Evolutionary conservation across 2,888 invertebrate genomes (phyloP).

Genomic region (Eristalis pertinax): DNA sequence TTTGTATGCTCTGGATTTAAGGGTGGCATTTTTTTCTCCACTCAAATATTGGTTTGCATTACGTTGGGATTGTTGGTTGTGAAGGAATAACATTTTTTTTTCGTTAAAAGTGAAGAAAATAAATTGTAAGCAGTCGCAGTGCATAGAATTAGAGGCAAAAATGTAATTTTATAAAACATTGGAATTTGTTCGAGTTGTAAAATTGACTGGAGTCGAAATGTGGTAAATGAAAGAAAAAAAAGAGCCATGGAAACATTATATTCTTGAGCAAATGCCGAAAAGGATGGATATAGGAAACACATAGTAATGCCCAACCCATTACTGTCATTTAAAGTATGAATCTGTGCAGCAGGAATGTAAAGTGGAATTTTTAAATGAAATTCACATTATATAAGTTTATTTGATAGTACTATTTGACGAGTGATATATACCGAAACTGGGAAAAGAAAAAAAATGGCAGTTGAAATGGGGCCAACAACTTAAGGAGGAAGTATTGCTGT

Average conservation of each 20-base stretch:
- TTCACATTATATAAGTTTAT: not conserved
- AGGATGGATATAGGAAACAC: not conserved
- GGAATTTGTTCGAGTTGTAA: not conserved
- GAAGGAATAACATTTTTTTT: constrained; percentile 65
- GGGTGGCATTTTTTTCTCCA: constrained; percentile 42
- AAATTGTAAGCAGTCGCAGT: not conserved
- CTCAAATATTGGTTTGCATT: constrained; percentile 77
- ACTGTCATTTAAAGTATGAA: not conserved
- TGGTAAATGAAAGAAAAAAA: not conserved
- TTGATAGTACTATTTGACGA: not conserved
- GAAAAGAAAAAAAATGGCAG: not conserved
- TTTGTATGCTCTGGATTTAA: constrained; percentile 45
- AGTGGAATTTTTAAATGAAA: not conserved
- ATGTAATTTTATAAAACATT: not conserved
- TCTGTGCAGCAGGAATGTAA: not conserved
- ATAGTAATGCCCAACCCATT: constrained; percentile 1
- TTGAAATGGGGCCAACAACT: constrained; percentile 34
- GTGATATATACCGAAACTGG: not conserved
- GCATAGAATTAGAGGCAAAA: not conserved
- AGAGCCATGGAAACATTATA: not conserved
- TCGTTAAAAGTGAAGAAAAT: constrained; percentile 16
- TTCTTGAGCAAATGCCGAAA: not conserved
- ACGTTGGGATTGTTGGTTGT: constrained; percentile 78
- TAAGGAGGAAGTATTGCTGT: constrained; percentile 19
- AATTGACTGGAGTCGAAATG: not conserved